Conservation (phyloP, 2,797 vertebrate genomes). For the Spea hammondii region DNA sequence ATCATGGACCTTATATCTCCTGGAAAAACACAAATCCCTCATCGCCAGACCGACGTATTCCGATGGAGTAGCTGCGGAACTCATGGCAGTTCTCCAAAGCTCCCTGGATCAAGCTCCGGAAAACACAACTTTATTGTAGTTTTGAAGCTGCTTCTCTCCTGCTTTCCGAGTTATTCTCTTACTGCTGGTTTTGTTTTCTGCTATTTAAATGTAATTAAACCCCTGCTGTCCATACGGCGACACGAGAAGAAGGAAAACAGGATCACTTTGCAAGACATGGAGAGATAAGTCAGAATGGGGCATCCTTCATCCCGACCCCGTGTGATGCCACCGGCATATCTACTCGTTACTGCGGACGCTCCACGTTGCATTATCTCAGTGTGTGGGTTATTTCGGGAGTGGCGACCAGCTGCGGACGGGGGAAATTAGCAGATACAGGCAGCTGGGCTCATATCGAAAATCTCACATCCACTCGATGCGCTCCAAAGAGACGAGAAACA, state of each 20-base stretch:
- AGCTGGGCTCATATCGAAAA: constrained; percentile 10
- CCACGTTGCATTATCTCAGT: constrained; percentile 45
- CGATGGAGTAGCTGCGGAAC: too few species aligned
- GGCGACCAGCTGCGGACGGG: constrained; percentile 9
- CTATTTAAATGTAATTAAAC: constrained; percentile 87
- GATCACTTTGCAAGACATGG: constrained; percentile 43
- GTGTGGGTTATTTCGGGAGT: constrained; percentile 41
- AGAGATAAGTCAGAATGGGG: constrained; percentile 24
- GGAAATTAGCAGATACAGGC: constrained; percentile 36
- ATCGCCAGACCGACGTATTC: too few species aligned
- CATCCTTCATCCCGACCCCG: constrained; percentile 49
- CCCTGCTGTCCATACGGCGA: constrained; percentile 69
- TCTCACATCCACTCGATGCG: not conserved
- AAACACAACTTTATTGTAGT: constrained; percentile 14
- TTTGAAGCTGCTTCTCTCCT: not conserved
- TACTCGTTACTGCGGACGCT: constrained; percentile 19
- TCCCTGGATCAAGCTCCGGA: too few species aligned
- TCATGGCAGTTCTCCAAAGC: too few species aligned
- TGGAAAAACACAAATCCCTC: too few species aligned
- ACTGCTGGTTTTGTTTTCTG: constrained; percentile 67
- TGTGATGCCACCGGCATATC: constrained; percentile 28
- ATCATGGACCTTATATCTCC: too few species aligned
- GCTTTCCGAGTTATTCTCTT: constrained; percentile 16
- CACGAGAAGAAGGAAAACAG: constrained; percentile 1
- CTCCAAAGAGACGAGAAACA: not conserved